Base-by-base conservation (phyloP, 1,140 invertebrate genomes). In the Drosophila ercepeae region DNA sequence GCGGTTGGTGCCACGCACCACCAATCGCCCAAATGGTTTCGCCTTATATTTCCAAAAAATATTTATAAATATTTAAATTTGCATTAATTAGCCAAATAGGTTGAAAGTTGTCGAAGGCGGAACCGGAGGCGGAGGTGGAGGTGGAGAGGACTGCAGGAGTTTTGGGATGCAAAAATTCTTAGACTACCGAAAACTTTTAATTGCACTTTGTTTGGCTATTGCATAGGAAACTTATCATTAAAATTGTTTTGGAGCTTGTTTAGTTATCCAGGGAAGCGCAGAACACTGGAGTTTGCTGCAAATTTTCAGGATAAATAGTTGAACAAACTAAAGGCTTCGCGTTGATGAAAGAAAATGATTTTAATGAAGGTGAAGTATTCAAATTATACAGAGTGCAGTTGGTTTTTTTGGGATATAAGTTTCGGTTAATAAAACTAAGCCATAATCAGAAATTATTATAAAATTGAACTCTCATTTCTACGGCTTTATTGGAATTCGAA, bases 171-270 rank as follows among this genome's bases (percentile, higher is more conserved):
- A 42, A 54, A 73, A 52, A 71, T 77, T 65, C 69, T 44, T 53
- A 29, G 42, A 48, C 57, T 60, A 44, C 45, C 39, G 6, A 64
- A 81, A 82, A 82, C 57, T 82, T 82, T 69, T 73, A 82, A 82
- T 81, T 81, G 73, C 78, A 76, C 61, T 81, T 70, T 75, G 63
- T 75, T 69, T 53, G 51, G 45, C 48, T 53, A 58, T 63, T 54
- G 64, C 23, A 36, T 59, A 41, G 70, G 42, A 78, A 78, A 78
- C 76, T 57, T 69, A 78, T 74, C 61, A 78, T 78, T 78, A 78
- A 74, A 78, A 78, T 78, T 69, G 69, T 69, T 75, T 54, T 73
- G 55, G 52, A 48, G 54, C 54, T 75, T 61, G 73, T 51, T 68
- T 69, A 69, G 50, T 61, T 69, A 36, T 45, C 46, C 60, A 36